A percentile compares a stretch with the other conserved stretches of the same genome.
These are phyloP conservation scores for Eupeodes luniger DNA, from an alignment of 2,888 invertebrate species.

Conservation along the genomic window DNA sequence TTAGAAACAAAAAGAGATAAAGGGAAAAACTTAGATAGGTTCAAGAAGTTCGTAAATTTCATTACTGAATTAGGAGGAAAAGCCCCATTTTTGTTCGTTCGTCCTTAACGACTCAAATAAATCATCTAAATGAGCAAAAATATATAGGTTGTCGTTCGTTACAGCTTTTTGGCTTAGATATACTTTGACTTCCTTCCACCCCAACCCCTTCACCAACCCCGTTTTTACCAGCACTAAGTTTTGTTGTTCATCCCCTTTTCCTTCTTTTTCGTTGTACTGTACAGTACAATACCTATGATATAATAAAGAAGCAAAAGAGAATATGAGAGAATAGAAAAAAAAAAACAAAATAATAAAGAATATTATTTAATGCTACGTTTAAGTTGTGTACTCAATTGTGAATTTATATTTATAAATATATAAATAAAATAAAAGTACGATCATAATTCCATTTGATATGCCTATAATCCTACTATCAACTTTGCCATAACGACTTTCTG, in stretches of 20 bases:
- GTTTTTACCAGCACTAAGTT: slow-evolving; percentile 4
- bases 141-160: slow-evolving; percentile 38
- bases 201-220: neutral
- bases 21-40: slow-evolving; percentile 66
- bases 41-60: slow-evolving; percentile 74
- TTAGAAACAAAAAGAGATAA: slow-evolving; percentile 18
- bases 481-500: slow-evolving; percentile 54
- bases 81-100: slow-evolving; percentile 9
- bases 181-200: neutral
- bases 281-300: neutral
- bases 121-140: slow-evolving; percentile 71
- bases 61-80: slow-evolving; percentile 63
- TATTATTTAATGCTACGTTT: slow-evolving; percentile 74
- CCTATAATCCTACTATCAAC: slow-evolving; percentile 67
- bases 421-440: slow-evolving; percentile 65
- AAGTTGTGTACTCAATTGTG: slow-evolving; percentile 72
- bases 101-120: slow-evolving; percentile 65
- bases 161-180: slow-evolving; percentile 33
- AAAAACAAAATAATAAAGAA: slow-evolving; percentile 37
- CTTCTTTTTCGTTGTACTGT: neutral
- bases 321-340: slow-evolving; percentile 12
- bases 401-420: slow-evolving; percentile 59
- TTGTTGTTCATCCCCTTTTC: neutral
- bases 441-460: slow-evolving; percentile 69
- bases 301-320: neutral